phyloP scores from a whole-genome alignment of 1,140 invertebrate species.

The Lasaia peninsularis region DNA sequence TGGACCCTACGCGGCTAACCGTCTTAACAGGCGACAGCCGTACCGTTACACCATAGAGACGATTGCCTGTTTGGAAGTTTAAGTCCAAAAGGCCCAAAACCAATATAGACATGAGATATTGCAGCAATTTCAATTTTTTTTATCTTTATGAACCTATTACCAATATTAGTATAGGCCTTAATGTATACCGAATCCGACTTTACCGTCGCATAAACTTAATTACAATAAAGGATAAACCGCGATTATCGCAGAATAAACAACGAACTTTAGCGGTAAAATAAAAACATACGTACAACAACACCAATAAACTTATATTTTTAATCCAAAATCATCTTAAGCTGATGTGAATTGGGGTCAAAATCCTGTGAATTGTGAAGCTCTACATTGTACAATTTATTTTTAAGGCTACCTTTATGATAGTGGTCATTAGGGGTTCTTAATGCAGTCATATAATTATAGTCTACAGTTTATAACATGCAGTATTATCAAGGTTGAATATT shows the following conservation, averaged over 20 bases:
- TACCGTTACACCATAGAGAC: too few relatives aligned
- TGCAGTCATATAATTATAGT: conserved; percentile 19
- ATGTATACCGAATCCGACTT: background rate
- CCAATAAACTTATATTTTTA: background rate
- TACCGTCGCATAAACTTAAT: conserved; percentile 5
- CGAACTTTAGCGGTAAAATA: conserved; percentile 4
- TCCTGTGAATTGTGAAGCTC: background rate
- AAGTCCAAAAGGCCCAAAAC: too few relatives aligned
- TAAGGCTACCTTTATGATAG: conserved; percentile 14
- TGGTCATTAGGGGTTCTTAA: conserved; percentile 23
- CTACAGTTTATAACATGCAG: conserved; percentile 17
- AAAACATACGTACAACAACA: conserved; percentile 2
- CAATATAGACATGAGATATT: too few relatives aligned
- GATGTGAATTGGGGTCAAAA: background rate
- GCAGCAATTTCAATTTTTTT: too few relatives aligned
- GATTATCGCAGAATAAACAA: conserved; percentile 4
- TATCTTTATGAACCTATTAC: background rate
- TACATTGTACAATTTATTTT: conserved; percentile 7
- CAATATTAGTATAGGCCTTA: background rate
- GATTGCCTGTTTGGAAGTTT: too few relatives aligned
- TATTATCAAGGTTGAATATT: conserved; percentile 14
- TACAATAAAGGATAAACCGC: background rate
- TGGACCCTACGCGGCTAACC: too few relatives aligned
- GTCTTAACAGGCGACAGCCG: too few relatives aligned
- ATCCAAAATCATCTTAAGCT: background rate